Evolutionary conservation across 2,797 vertebrate genomes (phyloP).

Genomic region (Macropus fuliginosus): DNA sequence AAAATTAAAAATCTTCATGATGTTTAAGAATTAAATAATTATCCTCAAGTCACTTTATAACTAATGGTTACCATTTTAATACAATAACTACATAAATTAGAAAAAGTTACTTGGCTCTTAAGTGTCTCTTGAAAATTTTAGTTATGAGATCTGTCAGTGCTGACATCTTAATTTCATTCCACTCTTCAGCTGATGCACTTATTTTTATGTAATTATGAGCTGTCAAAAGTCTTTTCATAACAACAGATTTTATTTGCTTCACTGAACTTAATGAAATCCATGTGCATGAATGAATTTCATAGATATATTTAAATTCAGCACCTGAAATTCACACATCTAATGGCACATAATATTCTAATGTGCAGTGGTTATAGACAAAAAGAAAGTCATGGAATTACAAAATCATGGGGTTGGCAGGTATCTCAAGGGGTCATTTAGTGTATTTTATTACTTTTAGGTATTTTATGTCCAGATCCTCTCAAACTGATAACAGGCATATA

Average conservation of each 20-base stretch:
- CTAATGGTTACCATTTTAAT: constrained; percentile 41
- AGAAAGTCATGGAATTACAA: background rate
- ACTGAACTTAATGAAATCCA: constrained; percentile 71
- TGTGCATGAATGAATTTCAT: constrained; percentile 46
- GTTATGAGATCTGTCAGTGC: constrained; percentile 49
- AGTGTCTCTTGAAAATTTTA: constrained; percentile 66
- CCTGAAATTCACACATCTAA: constrained; percentile 55
- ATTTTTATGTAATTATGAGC: constrained; percentile 75
- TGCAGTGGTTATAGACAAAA: constrained; percentile 37
- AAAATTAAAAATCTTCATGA: constrained; percentile 50
- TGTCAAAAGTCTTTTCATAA: constrained; percentile 57
- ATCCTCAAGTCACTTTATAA: constrained; percentile 39
- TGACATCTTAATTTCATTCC: constrained; percentile 74
- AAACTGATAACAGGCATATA: background rate
- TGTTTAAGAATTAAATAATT: constrained; percentile 59
- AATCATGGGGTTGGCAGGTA: background rate
- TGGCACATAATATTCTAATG: constrained; percentile 57
- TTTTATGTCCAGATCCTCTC: background rate
- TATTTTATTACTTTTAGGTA: background rate
- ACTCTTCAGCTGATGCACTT: constrained; percentile 58
- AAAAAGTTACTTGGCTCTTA: constrained; percentile 28
- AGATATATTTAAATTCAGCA: constrained; percentile 62
- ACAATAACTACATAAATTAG: constrained; percentile 29
- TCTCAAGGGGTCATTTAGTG: background rate
- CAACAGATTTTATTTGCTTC: constrained; percentile 74